Percentiles rank a stretch among this genome's conserved stretches.
phyloP scores from a whole-genome alignment of 2,888 invertebrate species.

The Pterobdella sp. region DNA sequence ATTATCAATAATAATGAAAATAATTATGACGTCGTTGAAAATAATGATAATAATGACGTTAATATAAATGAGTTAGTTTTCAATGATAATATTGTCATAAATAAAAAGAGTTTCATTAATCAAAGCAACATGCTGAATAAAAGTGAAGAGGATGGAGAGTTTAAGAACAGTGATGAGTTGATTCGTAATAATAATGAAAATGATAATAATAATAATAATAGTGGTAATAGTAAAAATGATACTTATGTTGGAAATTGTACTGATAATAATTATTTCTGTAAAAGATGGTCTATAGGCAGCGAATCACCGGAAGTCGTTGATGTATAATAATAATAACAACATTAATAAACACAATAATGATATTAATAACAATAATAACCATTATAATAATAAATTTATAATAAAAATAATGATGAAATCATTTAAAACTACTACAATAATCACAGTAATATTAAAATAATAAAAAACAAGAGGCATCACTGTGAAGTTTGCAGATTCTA shows the following conservation, averaged over 20 bases:
- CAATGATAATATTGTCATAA: background rate
- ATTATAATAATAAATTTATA: no score
- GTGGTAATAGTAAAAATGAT: background rate
- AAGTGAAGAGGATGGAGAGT: background rate
- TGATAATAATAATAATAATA: constrained; percentile 13
- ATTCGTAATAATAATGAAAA: constrained; percentile 3
- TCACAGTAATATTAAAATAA: no score
- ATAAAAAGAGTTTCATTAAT: background rate
- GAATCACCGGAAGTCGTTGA: constrained; percentile 27
- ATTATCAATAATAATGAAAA: background rate
- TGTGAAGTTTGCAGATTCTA: no score
- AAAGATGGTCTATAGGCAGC: constrained; percentile 12
- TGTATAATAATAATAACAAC: constrained; percentile 11
- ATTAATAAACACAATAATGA: constrained; percentile 5
- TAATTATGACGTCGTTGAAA: background rate
- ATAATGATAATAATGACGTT: background rate
- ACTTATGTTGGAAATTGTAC: background rate
- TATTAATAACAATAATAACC: constrained; percentile 10
- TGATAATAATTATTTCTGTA: background rate
- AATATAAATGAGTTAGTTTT: background rate
- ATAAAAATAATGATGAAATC: no score
- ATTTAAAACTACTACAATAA: no score
- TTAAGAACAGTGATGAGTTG: background rate
- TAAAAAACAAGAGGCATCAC: no score
- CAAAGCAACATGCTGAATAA: background rate